Conservation (phyloP, 2,113 vertebrate genomes). For the Odocoileus hemionus region DNA sequence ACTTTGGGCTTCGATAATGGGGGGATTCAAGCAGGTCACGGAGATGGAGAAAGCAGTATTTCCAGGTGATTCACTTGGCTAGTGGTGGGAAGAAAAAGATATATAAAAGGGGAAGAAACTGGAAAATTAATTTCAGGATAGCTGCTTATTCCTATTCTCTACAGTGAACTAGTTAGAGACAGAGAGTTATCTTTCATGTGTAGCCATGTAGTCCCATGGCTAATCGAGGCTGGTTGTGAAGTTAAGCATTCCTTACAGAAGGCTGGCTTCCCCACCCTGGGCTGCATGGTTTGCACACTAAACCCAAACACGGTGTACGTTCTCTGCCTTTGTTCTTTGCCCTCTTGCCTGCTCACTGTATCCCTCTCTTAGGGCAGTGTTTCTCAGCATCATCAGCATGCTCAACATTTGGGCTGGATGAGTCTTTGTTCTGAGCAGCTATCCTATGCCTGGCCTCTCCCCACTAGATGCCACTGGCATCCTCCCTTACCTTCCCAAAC, state of each 20-base stretch:
- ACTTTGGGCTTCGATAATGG: no score
- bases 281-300: accelerated
- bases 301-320: accelerated
- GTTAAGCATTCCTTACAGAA: background rate
- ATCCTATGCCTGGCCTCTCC: background rate
- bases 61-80: background rate
- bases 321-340: background rate
- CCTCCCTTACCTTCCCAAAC: background rate
- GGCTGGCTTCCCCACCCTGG: background rate
- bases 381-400: background rate
- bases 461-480: background rate
- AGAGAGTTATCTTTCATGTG: background rate
- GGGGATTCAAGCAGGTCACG: background rate
- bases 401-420: background rate
- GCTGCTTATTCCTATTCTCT: background rate
- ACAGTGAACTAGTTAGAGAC: background rate
- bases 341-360: background rate
- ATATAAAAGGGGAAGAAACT: background rate
- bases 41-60: background rate
- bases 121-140: background rate
- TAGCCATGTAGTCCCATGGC: background rate
- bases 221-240: background rate
- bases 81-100: background rate
- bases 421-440: background rate
- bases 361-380: no score